Conservation (phyloP, 64 coral and sea anemone species). For the Dendronephthya gigantea region DNA sequence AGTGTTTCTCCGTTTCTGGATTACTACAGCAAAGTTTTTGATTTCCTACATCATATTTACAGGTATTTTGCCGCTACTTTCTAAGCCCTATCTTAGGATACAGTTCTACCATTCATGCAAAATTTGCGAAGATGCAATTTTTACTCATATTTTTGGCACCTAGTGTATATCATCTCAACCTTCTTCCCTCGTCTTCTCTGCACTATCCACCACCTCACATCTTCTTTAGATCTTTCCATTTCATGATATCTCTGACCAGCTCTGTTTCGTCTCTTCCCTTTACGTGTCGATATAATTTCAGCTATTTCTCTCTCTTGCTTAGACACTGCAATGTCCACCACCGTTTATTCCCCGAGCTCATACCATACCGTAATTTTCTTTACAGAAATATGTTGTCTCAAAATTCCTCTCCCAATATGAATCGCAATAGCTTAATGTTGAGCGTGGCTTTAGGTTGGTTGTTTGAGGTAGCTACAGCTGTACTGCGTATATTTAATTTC, state of each 20-base stretch:
- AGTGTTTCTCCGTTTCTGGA: slow-evolving; percentile 54
- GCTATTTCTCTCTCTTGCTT: no score
- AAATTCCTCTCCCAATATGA: background rate
- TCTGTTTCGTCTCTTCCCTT: no score
- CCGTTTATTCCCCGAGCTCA: no score
- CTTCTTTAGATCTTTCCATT: no score
- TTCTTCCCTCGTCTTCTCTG: no score
- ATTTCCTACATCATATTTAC: slow-evolving; percentile 56
- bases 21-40: slow-evolving; percentile 57
- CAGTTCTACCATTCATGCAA: no score
- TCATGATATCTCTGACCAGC: no score
- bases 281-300: no score
- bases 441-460: slow-evolving; percentile 64
- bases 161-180: background rate
- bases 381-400: slow-evolving; percentile 27
- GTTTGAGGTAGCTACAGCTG: slow-evolving; percentile 53
- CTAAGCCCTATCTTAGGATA: background rate
- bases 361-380: background rate
- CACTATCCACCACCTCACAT: background rate
- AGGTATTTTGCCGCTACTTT: slow-evolving; percentile 23
- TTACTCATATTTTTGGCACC: background rate
- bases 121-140: no score
- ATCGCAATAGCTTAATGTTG: slow-evolving; percentile 27
- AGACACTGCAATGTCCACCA: background rate
- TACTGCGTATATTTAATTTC: background rate